These are phyloP conservation scores for Fulmarus glacialis DNA, from an alignment of 2,113 vertebrate species.

Conservation along the genomic window DNA sequence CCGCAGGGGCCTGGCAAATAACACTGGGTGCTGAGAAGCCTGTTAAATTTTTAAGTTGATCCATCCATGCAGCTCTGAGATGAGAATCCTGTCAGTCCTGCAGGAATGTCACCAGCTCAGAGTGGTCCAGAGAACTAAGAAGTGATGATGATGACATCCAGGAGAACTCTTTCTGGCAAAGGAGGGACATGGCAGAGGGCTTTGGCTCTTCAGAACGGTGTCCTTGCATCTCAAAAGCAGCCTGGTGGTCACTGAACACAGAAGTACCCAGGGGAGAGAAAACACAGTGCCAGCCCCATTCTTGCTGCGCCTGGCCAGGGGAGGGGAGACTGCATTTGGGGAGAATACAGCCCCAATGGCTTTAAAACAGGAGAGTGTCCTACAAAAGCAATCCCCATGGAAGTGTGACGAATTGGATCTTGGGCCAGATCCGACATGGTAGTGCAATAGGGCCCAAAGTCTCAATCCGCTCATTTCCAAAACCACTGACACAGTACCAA, in stretches of 20 bases:
- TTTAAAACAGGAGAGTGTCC: constrained; percentile 52
- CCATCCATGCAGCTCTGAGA: neutral
- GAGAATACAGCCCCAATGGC: constrained; percentile 59
- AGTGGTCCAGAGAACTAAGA: neutral
- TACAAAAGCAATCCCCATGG: constrained; percentile 26
- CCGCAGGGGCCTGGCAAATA: neutral
- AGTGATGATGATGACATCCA: neutral
- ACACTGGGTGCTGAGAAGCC: neutral
- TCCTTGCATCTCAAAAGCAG: constrained; percentile 44
- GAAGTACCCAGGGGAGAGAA: neutral
- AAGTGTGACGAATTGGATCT: constrained; percentile 26
- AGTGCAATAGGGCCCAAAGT: constrained; percentile 67
- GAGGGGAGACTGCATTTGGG: constrained; percentile 15
- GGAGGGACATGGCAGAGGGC: neutral
- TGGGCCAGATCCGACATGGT: constrained; percentile 14
- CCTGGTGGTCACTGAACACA: neutral
- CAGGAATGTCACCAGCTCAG: neutral
- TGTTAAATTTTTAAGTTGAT: neutral
- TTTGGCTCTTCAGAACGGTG: neutral
- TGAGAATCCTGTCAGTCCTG: constrained; percentile 1
- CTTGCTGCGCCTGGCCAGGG: neutral
- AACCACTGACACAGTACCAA: neutral
- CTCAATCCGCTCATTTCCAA: constrained; percentile 35
- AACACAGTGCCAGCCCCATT: neutral
- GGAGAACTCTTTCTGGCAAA: neutral